Percentiles rank a stretch among this genome's conserved stretches.
These are phyloP conservation scores for Erethizon dorsatum DNA, from an alignment of 2,797 vertebrate genomes.

Conservation along the genomic window DNA sequence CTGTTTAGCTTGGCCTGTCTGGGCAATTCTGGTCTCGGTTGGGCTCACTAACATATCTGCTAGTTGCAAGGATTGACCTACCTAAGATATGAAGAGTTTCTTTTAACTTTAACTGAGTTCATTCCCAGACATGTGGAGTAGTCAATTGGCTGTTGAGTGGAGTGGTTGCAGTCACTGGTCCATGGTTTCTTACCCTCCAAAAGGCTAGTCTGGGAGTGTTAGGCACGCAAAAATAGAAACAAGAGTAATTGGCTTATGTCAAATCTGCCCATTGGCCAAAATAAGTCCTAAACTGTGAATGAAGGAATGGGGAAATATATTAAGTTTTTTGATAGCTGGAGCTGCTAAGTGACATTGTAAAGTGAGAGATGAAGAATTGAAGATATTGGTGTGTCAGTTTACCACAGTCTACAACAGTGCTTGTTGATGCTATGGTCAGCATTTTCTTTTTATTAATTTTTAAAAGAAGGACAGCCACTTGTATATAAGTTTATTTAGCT, in stretches of 20 bases:
- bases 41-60: background rate
- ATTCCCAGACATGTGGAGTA: background rate
- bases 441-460: conserved; percentile 29
- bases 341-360: background rate
- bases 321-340: background rate
- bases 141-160: background rate
- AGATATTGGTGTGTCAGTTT: background rate
- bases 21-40: background rate
- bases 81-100: background rate
- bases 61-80: background rate
- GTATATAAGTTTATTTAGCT: background rate
- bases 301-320: background rate
- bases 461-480: background rate
- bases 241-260: background rate
- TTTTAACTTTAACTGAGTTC: background rate
- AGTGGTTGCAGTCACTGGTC: background rate
- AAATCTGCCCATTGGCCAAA: background rate
- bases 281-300: background rate
- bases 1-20: background rate
- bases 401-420: too few species aligned
- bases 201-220: background rate
- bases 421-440: background rate
- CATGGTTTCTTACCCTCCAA: background rate
- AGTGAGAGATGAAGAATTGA: background rate
- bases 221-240: background rate